Base-by-base conservation (phyloP, 37 sponge, comb jelly and placozoan genomes). In the Cladorhizidae sp. region DNA sequence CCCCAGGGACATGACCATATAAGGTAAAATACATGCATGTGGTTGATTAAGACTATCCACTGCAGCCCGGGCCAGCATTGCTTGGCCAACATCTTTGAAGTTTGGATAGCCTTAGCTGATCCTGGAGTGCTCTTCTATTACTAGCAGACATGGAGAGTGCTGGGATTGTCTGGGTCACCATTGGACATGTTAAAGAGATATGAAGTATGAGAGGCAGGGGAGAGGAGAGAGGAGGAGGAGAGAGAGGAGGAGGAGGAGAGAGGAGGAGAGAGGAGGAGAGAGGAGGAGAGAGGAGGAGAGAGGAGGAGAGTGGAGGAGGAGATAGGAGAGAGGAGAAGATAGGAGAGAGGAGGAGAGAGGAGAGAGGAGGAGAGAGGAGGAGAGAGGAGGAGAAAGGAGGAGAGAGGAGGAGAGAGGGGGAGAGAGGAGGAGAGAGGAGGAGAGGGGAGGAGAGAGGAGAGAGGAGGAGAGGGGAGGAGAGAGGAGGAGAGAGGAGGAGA, bases 281-380 rank as follows among this genome's bases (percentile, higher is more conserved):
- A 58, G 59, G 20, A 21, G 59, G 14, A 21, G 26, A 25, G 26
- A 25, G 59, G 20, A 21, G 59, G 14, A 14, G 59, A 58, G 59
- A 58, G 59, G 6, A 26, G 36, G 51, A 45, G 49, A 45, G 49
- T 12, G 49, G 49, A 45, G 49, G 49, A 45, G 49, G 9, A 9
- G 9, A 9, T 5, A 45, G 49, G 49, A 45, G 49, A 45, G 49
- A 45, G 49, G 49, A 45, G 49, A 9, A 45, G 49, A 45, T 5
- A 28, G 62, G 62, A 61, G 62, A 61, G 29, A 61, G 62, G 29
- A 61, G 62, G 62, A 61, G 62, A 61, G 62, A 28, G 62, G 62
- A 61, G 62, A 12, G 15, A 12, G 15, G 29, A 28, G 29, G 70
- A 38, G 37, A 28, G 67, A 64, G 29, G 12, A 26, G 12, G 67